Percentiles rank a stretch among this genome's conserved stretches.
phyloP scores from a whole-genome alignment of 23 tunicate species.

The Trididemnum miniatum region DNA sequence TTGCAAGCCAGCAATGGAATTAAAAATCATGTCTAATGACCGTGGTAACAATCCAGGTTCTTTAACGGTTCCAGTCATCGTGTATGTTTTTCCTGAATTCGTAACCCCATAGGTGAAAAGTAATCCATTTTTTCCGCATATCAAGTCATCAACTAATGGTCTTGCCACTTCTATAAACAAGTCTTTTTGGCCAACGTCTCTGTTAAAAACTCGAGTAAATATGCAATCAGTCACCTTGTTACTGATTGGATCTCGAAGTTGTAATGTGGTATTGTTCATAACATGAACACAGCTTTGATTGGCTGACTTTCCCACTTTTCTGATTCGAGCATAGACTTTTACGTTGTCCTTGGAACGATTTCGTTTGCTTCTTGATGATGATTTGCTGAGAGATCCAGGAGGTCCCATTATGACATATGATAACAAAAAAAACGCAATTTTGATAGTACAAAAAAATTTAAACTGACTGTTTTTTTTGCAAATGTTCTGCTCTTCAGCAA shows the following conservation, averaged over 20 bases:
- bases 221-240: constrained; percentile 74
- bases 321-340: constrained; percentile 78
- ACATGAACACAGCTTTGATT: constrained; percentile 71
- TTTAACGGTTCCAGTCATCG: constrained; percentile 96
- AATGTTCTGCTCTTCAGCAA: too few species aligned
- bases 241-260: constrained; percentile 34
- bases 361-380: too few species aligned
- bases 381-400: too few species aligned
- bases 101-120: constrained; percentile 99
- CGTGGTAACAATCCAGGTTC: constrained; percentile 95
- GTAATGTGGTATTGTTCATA: constrained; percentile 42
- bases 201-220: constrained; percentile 57
- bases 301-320: constrained; percentile 38
- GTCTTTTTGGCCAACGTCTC: constrained; percentile 53
- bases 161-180: constrained; percentile 66
- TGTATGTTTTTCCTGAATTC: constrained; percentile 97
- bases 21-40: constrained; percentile 94
- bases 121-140: constrained; percentile 85
- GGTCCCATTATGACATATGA: too few species aligned
- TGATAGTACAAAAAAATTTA: too few species aligned
- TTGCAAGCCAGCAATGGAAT: constrained; percentile 60
- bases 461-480: too few species aligned
- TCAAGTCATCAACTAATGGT: constrained; percentile 75
- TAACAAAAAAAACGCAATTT: too few species aligned
- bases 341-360: neutral